phyloP scores from a whole-genome alignment of 2,888 invertebrate species.

The Drosophila meridionalis region DNA sequence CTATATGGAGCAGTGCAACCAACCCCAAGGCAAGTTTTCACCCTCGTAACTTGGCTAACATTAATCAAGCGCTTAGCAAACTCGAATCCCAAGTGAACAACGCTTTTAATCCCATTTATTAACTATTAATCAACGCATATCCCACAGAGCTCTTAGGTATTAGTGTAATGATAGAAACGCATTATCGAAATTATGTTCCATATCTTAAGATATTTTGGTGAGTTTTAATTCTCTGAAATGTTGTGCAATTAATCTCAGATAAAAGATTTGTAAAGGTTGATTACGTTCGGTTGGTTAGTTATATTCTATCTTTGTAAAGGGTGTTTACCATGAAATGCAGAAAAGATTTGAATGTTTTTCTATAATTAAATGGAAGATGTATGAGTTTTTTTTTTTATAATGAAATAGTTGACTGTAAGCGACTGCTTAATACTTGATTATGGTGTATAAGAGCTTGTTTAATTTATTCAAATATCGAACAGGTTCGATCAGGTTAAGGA shows the following conservation, averaged over 20 bases:
- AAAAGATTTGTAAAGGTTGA: background rate
- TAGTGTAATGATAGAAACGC: slow-evolving; percentile 8
- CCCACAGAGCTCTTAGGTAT: background rate
- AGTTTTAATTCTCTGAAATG: background rate
- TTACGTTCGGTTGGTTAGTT: background rate
- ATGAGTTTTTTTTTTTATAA: too few relatives aligned
- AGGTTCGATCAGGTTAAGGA: too few relatives aligned
- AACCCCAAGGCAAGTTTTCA: slow-evolving; percentile 8
- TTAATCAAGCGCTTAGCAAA: slow-evolving; percentile 22
- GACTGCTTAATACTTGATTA: too few relatives aligned
- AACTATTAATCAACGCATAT: slow-evolving; percentile 15
- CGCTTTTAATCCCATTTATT: slow-evolving; percentile 20
- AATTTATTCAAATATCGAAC: too few relatives aligned
- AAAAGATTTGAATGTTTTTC: too few relatives aligned
- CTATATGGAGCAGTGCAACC: background rate
- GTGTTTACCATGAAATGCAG: too few relatives aligned
- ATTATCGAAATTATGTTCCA: slow-evolving; percentile 9
- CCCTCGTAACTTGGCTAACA: slow-evolving; percentile 10
- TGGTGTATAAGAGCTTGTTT: too few relatives aligned
- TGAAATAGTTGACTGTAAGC: too few relatives aligned
- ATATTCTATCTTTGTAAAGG: too few relatives aligned
- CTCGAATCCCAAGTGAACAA: slow-evolving; percentile 7
- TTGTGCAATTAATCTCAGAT: background rate
- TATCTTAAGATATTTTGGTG: background rate
- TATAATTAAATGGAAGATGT: too few relatives aligned